Percentiles rank a stretch among this genome's conserved stretches.
Evolutionary conservation across 2,888 invertebrate species (phyloP).

Genomic region (Leptinotarsa tumamoca): DNA sequence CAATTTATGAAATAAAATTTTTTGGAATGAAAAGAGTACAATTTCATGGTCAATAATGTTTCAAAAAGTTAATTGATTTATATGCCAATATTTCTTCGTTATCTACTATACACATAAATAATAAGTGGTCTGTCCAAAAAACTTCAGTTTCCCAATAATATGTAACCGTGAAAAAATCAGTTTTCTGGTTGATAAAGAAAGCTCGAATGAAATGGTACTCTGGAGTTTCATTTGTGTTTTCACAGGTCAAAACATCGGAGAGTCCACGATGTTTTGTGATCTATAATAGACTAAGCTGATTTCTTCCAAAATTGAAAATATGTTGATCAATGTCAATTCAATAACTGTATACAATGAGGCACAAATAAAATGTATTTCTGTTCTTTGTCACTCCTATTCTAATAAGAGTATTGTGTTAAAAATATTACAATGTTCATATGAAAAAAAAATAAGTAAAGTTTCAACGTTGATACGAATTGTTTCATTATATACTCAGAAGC

Average conservation of each 20-base stretch:
- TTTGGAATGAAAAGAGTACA: no score
- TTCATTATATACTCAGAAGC: background rate
- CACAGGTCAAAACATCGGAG: conserved; percentile 15
- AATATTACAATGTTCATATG: background rate
- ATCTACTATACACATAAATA: no score
- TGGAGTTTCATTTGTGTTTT: background rate
- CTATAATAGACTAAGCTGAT: background rate
- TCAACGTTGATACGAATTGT: background rate
- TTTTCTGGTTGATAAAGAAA: background rate
- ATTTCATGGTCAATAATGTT: no score
- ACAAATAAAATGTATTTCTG: background rate
- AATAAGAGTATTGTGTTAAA: background rate
- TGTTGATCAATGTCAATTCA: background rate
- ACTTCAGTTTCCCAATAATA: background rate
- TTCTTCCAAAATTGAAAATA: background rate
- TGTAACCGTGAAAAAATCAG: background rate
- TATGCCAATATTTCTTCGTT: no score
- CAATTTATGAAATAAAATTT: no score
- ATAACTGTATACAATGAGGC: background rate
- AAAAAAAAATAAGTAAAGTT: background rate
- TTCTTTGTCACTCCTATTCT: background rate
- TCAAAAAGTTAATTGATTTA: no score
- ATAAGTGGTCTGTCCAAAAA: no score
- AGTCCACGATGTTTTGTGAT: conserved; percentile 21
- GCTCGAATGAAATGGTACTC: background rate